Conservation (phyloP, 2,113 vertebrate genomes). For the Eulemur macaco region DNA sequence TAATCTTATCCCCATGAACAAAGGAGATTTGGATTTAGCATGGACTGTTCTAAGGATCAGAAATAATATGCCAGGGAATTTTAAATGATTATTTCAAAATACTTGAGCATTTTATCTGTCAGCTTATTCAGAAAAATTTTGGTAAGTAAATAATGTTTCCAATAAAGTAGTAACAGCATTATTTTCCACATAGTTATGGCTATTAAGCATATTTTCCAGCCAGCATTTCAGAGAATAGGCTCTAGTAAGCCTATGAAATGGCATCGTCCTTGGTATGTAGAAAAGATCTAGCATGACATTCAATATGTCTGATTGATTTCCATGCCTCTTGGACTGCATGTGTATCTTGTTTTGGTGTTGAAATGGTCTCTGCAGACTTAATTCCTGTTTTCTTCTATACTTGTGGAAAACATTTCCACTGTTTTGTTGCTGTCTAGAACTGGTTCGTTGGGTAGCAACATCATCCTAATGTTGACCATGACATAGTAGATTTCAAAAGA, state of each 20-base stretch:
- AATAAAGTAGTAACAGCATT: background rate
- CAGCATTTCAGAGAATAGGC: background rate
- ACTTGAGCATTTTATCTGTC: background rate
- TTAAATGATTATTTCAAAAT: background rate
- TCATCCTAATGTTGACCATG: background rate
- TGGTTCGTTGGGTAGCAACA: background rate
- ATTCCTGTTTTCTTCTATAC: background rate
- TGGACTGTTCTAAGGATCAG: background rate
- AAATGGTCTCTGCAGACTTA: background rate
- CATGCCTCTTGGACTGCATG: background rate
- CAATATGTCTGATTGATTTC: background rate
- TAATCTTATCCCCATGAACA: background rate
- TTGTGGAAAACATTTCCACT: background rate
- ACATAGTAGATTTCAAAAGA: background rate
- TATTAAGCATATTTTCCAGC: background rate
- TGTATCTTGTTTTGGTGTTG: background rate
- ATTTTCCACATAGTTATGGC: background rate
- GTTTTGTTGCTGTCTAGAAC: background rate
- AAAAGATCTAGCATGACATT: background rate
- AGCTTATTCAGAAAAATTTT: background rate
- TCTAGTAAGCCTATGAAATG: background rate
- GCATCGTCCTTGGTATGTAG: background rate
- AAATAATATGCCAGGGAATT: background rate
- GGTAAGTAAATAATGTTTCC: background rate
- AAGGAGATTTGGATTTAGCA: slow-evolving; percentile 40